Base-by-base conservation (phyloP, 1,140 invertebrate species). In the Dolichoris vasculosae region DNA sequence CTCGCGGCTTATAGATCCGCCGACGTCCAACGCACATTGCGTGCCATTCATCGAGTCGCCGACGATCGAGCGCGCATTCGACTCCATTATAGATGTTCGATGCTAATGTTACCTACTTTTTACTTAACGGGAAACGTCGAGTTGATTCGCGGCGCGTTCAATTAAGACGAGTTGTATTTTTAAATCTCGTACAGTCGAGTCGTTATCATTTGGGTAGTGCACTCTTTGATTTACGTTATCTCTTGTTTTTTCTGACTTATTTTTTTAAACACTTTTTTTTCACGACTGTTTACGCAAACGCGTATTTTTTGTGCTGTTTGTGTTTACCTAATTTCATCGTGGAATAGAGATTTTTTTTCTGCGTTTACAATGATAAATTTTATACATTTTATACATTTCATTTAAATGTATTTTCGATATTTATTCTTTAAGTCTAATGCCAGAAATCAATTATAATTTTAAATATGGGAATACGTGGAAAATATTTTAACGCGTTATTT, bases 61-160 rank as follows among this genome's bases (percentile, higher is more conserved):
- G n/a, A n/a, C 48, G 15, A 64, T 13, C 11, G 43, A 2, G 4
- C 38, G 17, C 35, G 7, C 51, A 43, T 81, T 40, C 20, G n/a
- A 0, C 55, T 51, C 23, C 6, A 55, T 40, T 51, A 55, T 59
- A n/a, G 35, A 40, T 17, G 2, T 13, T 38, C 30, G 59, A 83
- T 83, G 73, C 82, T 83, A 83, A 83, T 67, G 73, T 77, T 35
- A 64, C 82, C 83, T 73, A 84, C 76, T 84, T 84, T 78, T 84
- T 78, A 40, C 43, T 78, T 84, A 78, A 84, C 82, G 82, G 75
- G 82, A 84, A 84, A 84, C 26, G 20, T 26, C 6, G 1, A 23
- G 15, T 23, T n/a, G 7, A 26, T 82, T 40, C 15, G 2, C 48
- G 15, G 51, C 64, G 23, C 4, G 64, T 77, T 83, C 38, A 77